Base-by-base conservation (phyloP, 2,113 vertebrate species). In the Thalassarche chlororhynchos region DNA sequence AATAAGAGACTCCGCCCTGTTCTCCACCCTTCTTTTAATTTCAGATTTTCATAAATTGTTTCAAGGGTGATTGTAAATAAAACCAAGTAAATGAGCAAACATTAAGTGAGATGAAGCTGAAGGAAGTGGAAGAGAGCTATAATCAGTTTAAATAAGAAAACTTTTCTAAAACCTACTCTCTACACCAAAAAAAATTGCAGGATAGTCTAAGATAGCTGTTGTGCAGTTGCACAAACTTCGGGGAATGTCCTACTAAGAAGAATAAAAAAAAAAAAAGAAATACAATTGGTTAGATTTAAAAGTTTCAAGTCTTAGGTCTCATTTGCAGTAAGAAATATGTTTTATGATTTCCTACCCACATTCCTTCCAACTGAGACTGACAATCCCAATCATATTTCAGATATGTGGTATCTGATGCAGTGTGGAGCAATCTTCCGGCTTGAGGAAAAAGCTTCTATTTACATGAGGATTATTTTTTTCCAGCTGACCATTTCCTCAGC, bases 351-450 rank as follows among this genome's bases (percentile, higher is more conserved):
- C 51, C 77, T 32, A 36, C 18, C 26, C 34, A 19, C 3, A 4
- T 11, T 94, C 52, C n/a, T 61, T 54, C 71, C 47, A 47, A 5
- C 19, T 2, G 5, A 34, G 64, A 23, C 21, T 36, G 70, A 18
- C 38, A 82, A 60, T 20, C 34, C 57, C 25, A 58, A 40, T 4
- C 25, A 1, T 6, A 4, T 42, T 42, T 54, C 58, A 54, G 38
- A 42, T 71, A 17, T 0, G 42, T 14, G 44, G 28, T 10, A 42
- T 15, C 32, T 75, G 75, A 52, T 5, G 26, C 31, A 69, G 42
- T 0, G 12, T 1, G 8, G 14, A 19, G 24, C 25, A n/a, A 65
- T 4, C 51, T 55, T 82, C n/a, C 1, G 0, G 20, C 36, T 20
- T 24, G 12, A 76, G 44, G 36, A 58, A 64, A 81, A 85, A n/a